Base-by-base conservation (phyloP, 2,113 vertebrate species). In the Glareola pratincola region DNA sequence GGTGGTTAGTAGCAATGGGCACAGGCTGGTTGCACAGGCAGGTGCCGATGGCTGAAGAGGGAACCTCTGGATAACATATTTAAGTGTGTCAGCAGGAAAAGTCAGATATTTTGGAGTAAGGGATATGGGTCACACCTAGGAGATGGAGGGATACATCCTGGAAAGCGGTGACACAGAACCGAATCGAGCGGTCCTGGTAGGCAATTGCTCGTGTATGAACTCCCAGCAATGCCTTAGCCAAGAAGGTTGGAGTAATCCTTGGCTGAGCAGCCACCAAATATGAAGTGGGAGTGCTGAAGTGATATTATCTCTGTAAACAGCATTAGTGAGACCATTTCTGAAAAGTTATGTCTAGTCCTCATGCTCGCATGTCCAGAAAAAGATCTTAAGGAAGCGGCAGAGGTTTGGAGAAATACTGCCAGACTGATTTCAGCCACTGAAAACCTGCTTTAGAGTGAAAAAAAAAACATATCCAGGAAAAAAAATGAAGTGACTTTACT, bases 201-300 rank as follows among this genome's bases (percentile, higher is more conserved):
- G 66, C 81, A 90, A 39, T 41, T 89, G 73, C 51, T 82, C 2
- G 2, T n/a, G 14, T 36, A 59, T 62, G 64, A 96, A 41, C 51
- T 95, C 79, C 43, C 73, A 95, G 66, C 56, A 80, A 45, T 0
- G 73, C 18, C 73, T 68, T 16, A 76, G 95, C 94, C 94, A 96
- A 96, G 89, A 81, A 68, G 91, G 68, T 27, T 96, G 86, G 86
- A 94, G 95, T 87, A 94, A 94, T 95, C 68, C 66, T 94, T 95
- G 92, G 89, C 91, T 83, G 63, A 0, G 0, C 53, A 77, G 62
- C 69, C 3, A 4, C 88, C 88, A 90, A 90, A 85, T 82, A 53
- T 80, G 88, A 92, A 93, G 75, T 96, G 90, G 95, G 92, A 95
- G 90, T 69, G 66, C 57, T 89, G 91, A 82, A 82, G 89, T 56